Evolutionary conservation across 2,797 vertebrate genomes (phyloP), one percentile per base, ranked within the genome.

Genomic region (Chromis chromis): DNA sequence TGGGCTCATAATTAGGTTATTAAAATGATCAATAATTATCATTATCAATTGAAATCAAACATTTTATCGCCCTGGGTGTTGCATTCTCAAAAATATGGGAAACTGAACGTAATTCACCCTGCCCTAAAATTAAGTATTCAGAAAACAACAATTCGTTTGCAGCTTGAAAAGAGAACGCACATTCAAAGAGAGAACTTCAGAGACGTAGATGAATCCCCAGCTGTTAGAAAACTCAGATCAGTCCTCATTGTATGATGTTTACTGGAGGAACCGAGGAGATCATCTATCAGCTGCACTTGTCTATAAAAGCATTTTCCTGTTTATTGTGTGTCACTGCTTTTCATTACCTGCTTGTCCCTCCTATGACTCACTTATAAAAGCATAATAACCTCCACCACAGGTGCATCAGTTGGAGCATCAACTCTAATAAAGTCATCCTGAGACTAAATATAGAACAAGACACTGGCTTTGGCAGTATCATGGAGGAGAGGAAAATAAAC

Each of bases 291-390:
- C 48, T 40, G 39, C 44, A 73, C 27, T 64, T 53, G 16, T 71
- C 67, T 57, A 39, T 56, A 48, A 55, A 36, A 62, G 39, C 39
- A 49, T 49, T 67, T 52, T 39, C n/a, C 50, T 16, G 40, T 76
- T 49, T 57, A 17, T 54, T 50, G 17, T 22, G 28, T 44, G 21
- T n/a, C 14, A 22, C 22, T 21, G 21, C 10, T 39, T 48, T 74
- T 52, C 21, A 73, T 70, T 56, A 65, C 50, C 22, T 65, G 25
- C 52, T 10, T 60, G 27, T 46, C n/a, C n/a, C 10, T 60, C 66
- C 46, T 31, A 44, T 61, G 25, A 62, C 59, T 74, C 73, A 31
- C 8, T 71, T 31, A 68, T 64, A 67, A 75, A 71, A 61, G 25
- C 16, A 21, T 17, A 52, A 69, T 39, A 61, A 63, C 19, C 39